Evolutionary conservation across 2,113 vertebrate species (phyloP).

Genomic region (Nerophis lumbriciformis): DNA sequence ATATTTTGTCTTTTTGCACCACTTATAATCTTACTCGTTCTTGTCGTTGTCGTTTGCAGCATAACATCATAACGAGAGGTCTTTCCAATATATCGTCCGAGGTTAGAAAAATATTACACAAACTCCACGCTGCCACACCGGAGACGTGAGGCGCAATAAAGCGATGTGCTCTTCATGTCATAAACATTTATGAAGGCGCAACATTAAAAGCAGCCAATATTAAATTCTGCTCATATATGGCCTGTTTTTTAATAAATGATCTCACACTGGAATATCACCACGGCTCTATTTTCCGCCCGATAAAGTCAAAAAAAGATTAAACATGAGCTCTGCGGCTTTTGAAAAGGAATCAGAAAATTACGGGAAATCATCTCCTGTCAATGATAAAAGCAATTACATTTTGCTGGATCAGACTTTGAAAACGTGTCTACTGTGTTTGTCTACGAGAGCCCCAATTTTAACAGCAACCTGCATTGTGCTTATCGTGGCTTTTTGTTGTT

Average conservation of each 20-base stretch:
- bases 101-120: neutral
- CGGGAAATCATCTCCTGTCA: neutral
- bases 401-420: neutral
- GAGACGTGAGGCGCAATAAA: constrained; percentile 5
- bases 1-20: too few species aligned
- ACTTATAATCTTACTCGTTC: too few species aligned
- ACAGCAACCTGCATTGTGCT: constrained; percentile 11
- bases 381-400: constrained; percentile 9
- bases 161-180: constrained; percentile 9
- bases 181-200: constrained; percentile 17
- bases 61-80: neutral
- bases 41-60: too few species aligned
- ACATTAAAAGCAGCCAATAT: constrained; percentile 23
- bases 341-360: neutral
- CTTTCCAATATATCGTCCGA: neutral
- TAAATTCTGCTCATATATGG: constrained; percentile 21
- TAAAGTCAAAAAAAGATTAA: constrained; percentile 21
- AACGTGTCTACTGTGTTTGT: neutral
- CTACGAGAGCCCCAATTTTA: neutral
- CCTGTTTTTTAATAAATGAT: constrained; percentile 14
- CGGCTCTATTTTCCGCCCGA: constrained; percentile 16
- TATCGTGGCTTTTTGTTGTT: neutral
- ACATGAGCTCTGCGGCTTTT: constrained; percentile 4
- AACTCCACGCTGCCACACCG: neutral
- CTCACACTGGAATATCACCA: constrained; percentile 3